Evolutionary conservation across 1,140 invertebrate genomes (phyloP), one percentile per base, ranked within the genome.

Genomic region (Formica selysi): DNA sequence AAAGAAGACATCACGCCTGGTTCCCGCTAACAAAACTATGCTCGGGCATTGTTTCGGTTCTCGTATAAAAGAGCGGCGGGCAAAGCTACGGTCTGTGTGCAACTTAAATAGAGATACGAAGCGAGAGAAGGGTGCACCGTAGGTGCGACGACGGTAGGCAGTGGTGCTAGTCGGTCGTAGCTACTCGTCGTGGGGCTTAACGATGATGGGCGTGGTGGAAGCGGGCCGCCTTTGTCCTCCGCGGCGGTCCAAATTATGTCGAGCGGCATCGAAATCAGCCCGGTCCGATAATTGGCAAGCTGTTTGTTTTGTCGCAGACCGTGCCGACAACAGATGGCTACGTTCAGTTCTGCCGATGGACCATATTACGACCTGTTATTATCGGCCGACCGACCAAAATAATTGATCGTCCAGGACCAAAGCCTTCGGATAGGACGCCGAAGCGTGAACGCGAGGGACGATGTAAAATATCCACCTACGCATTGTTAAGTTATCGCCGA

Each of bases 241-340:
- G 26, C 85, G 89, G 87, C 90, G 91, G 88, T 86, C 89, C 83
- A 91, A 94, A 93, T 94, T 93, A 93, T 92, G 93, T 92, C 90
- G 87, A 92, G 88, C 90, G 86, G 92, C 71, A 89, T 74, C 73
- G 90, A 89, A 91, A 93, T 93, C 89, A 90, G 84, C 71, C 65
- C 38, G 62, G 64, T 54, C 83, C 81, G 84, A 85, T 94, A 94
- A 94, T 94, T 93, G 93, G 92, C 92, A 88, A 92, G 92, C 89
- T 93, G 93, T 93, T 94, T 94, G 93, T 93, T 94, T 93, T 93
- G 91, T 93, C 92, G 90, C 89, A 86, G 80, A 78, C 89, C 86
- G 81, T 79, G 76, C 89, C 86, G 89, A 90, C 89, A 84, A 90
- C 89, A 90, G 89, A 90, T 90, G 89, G 89, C 81, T 51, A 26